A percentile compares a stretch with the other conserved stretches of the same genome.
Evolutionary conservation across 2,888 invertebrate genomes (phyloP).

Genomic region (Apodemia zela): DNA sequence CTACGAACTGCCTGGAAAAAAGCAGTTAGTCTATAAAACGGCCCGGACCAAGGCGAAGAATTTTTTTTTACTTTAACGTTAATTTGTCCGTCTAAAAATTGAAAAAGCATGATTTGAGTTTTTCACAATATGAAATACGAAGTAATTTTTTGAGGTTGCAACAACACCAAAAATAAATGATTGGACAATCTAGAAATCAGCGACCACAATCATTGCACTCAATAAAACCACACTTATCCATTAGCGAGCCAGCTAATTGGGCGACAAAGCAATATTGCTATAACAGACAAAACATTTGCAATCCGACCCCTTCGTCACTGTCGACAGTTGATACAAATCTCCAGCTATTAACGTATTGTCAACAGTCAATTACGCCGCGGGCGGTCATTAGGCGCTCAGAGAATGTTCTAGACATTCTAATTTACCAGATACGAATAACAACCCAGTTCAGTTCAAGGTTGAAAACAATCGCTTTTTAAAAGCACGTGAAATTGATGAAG

Average conservation of each 20-base stretch:
- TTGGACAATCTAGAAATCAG: conserved; percentile 14
- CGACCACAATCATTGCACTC: conserved; percentile 28
- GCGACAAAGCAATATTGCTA: conserved; percentile 35
- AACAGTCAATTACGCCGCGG: conserved; percentile 33
- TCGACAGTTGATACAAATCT: conserved; percentile 36
- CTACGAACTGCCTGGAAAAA: no score
- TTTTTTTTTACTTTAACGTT: no score
- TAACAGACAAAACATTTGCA: conserved; percentile 25
- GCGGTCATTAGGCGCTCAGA: conserved; percentile 26
- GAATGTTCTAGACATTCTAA: conserved; percentile 32
- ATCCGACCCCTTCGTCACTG: conserved; percentile 35
- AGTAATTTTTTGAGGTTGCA: background rate
- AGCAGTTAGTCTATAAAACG: no score
- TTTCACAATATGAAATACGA: background rate
- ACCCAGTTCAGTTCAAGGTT: conserved; percentile 36
- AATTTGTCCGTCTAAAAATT: no score
- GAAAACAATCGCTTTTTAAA: conserved; percentile 35
- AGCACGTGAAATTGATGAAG: conserved; percentile 25
- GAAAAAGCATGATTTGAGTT: background rate
- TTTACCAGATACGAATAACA: conserved; percentile 24
- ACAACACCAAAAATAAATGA: background rate
- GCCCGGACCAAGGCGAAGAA: no score
- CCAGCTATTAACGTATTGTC: conserved; percentile 36
- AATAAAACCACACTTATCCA: conserved; percentile 29
- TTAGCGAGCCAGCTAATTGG: conserved; percentile 29